Base-by-base conservation (phyloP, 2,888 invertebrate genomes). In the Cataglyphis rosenhaueri region DNA sequence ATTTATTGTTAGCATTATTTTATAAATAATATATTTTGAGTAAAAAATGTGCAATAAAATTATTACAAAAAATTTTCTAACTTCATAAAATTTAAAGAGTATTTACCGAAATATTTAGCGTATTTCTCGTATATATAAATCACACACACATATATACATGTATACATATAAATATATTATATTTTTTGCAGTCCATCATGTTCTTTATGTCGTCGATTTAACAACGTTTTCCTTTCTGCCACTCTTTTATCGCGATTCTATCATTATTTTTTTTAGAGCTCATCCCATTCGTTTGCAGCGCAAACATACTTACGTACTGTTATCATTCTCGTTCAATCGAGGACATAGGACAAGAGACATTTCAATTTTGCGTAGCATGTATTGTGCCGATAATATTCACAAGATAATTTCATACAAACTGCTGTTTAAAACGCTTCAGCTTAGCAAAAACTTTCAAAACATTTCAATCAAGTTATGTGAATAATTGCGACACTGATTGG, bases 151-250 rank as follows among this genome's bases (percentile, higher is more conserved):
- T 4, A 44, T 15, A 44, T 44, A 32, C 10, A 8, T 38, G 6
- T 38, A 38, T 38, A 9, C 1, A 38, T 10, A 38, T 38, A 38
- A 38, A 38, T 1, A 38, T 38, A 38, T 38, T 44, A 25, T 61
- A 35, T 59, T n/a, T 29, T 3, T 59, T 21, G n/a, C 71, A 79
- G 44, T 79, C 59, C 48, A 25, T 59, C 25, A 70, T 76, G 62
- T 70, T 81, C 15, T 57, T 35, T 38, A 25, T 57, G 44, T 81
- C 73, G 55, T 55, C 88, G 78, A 85, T 85, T 81, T 84, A 81
- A 88, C 85, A 86, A 62, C 76, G 87, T 86, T 86, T 88, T 85
- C 71, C 85, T 88, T 84, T 86, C 84, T 82, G 81, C 85, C 61
- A 64, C 9, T 57, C 62, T 41, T 64, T 79, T 70, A 38, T 66